These are phyloP conservation scores for Colossoma macropomum DNA, from an alignment of 2,113 vertebrate genomes.

Conservation along the genomic window DNA sequence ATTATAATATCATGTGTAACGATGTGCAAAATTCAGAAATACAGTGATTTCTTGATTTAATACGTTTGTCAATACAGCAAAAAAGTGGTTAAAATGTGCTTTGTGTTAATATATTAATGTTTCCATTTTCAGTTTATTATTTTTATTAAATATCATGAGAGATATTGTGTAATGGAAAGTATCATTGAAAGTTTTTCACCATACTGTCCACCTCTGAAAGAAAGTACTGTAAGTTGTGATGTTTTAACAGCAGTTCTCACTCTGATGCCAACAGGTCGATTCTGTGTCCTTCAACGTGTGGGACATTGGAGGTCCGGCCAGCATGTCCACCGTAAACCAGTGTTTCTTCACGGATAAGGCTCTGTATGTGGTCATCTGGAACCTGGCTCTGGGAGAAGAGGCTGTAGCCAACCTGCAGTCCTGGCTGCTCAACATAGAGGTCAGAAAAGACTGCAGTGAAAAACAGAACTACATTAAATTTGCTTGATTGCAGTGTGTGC, in stretches of 20 bases:
- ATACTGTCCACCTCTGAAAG: neutral
- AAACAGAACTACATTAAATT: neutral
- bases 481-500: too few species aligned
- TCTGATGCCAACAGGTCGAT: slow-evolving; percentile 84
- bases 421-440: slow-evolving; percentile 98
- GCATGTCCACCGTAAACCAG: slow-evolving; percentile 96
- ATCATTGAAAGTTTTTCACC: too few species aligned
- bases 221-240: neutral
- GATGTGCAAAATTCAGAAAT: too few species aligned
- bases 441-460: slow-evolving; percentile 61
- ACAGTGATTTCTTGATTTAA: too few species aligned
- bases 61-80: too few species aligned
- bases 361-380: slow-evolving; percentile 95
- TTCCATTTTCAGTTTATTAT: too few species aligned
- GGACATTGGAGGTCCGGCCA: slow-evolving; percentile 93
- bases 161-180: too few species aligned
- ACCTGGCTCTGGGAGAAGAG: slow-evolving; percentile 95
- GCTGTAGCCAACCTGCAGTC: slow-evolving; percentile 93
- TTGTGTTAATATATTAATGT: too few species aligned
- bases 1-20: too few species aligned
- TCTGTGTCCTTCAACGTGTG: slow-evolving; percentile 91
- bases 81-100: too few species aligned
- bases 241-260: slow-evolving; percentile 36
- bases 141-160: too few species aligned
- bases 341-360: slow-evolving; percentile 99